phyloP scores from a whole-genome alignment of 2,113 vertebrate species.

The Catharus minimus region DNA sequence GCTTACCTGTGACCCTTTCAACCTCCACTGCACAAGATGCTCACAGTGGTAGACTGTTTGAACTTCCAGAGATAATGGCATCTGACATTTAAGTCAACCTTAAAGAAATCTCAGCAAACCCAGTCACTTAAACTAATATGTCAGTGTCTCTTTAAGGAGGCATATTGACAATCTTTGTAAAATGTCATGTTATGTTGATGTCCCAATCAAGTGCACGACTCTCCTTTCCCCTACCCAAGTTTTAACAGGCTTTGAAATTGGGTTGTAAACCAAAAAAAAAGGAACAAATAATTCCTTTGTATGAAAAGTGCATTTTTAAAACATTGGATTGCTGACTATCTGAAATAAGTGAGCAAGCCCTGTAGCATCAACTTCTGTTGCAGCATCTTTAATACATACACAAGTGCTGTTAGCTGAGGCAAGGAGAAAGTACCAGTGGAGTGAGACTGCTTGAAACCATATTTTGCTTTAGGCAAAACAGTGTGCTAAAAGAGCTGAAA shows the following conservation, averaged over 20 bases:
- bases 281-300: slow-evolving; percentile 30
- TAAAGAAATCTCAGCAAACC: slow-evolving; percentile 68
- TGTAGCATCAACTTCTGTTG: slow-evolving; percentile 52
- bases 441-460: slow-evolving; percentile 60
- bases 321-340: slow-evolving; percentile 48
- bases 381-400: slow-evolving; percentile 50
- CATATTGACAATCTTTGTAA: slow-evolving; percentile 48
- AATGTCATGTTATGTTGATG: slow-evolving; percentile 54
- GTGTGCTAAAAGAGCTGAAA: slow-evolving; percentile 65
- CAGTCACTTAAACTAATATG: slow-evolving; percentile 59
- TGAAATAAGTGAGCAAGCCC: slow-evolving; percentile 48
- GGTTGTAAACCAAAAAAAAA: slow-evolving; percentile 27
- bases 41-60: slow-evolving; percentile 18
- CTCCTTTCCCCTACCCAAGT: not conserved
- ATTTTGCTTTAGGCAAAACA: slow-evolving; percentile 71
- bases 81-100: slow-evolving; percentile 74
- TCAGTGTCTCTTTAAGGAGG: slow-evolving; percentile 58
- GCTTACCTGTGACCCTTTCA: slow-evolving; percentile 66
- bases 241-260: slow-evolving; percentile 28
- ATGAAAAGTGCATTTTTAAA: not conserved
- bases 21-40: slow-evolving; percentile 26
- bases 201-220: slow-evolving; percentile 25
- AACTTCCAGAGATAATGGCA: slow-evolving; percentile 69
- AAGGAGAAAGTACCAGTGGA: slow-evolving; percentile 34
- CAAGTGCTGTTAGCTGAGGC: slow-evolving; percentile 52